These are phyloP conservation scores for Fulica atra DNA, from an alignment of 2,113 vertebrate genomes.

Conservation along the genomic window DNA sequence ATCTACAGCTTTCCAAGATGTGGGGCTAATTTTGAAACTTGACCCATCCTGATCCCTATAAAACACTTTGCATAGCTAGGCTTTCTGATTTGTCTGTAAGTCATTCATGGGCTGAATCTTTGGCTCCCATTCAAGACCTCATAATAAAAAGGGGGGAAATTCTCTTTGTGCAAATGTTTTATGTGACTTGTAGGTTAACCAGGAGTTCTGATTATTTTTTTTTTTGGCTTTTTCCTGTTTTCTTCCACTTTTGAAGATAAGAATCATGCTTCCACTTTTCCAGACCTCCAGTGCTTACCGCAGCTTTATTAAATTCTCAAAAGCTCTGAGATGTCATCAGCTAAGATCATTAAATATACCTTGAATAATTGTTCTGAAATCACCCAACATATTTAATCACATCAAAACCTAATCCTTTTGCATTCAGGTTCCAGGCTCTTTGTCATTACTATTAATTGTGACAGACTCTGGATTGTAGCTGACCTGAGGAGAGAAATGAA, in stretches of 20 bases:
- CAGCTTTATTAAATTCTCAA: not conserved
- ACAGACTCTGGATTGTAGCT: not conserved
- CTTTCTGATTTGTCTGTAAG: not conserved
- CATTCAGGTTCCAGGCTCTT: not conserved
- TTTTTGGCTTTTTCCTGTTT: not conserved
- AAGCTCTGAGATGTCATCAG: not conserved
- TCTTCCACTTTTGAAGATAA: not conserved
- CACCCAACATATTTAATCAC: not conserved
- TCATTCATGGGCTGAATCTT: not conserved
- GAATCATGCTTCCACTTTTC: not conserved
- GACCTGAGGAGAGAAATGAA: not conserved
- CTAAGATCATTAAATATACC: not conserved
- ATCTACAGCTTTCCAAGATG: not conserved
- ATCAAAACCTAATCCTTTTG: not conserved
- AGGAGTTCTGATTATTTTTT: not conserved
- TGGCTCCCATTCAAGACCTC: not conserved
- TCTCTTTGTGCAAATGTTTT: not conserved
- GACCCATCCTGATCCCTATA: not conserved
- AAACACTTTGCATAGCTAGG: not conserved
- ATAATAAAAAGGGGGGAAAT: not conserved
- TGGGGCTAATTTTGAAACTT: not conserved
- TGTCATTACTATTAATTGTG: not conserved
- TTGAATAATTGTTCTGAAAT: not conserved
- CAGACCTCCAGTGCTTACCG: not conserved
- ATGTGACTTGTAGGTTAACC: not conserved